Base-by-base conservation (phyloP, 1,140 invertebrate species). In the Scaptodrosophila lebanonensis region DNA sequence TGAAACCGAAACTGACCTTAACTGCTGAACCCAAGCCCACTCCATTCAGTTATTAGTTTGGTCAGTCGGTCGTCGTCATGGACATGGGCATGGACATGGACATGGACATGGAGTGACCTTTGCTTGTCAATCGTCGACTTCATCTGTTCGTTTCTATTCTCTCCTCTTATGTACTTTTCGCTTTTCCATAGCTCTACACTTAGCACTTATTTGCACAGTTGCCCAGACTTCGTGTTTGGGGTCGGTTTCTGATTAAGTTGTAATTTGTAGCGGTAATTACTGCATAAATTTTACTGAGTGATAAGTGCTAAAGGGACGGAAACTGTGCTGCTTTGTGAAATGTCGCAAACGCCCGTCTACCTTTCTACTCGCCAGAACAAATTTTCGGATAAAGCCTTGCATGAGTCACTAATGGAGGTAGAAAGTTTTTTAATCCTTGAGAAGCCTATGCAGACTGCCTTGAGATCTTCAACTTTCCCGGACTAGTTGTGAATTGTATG, bases 231-330 rank as follows among this genome's bases (percentile, higher is more conserved):
- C 62, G 66, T 58, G 66, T 60, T 70, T 66, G 70, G 58, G 70
- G 66, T 64, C 66, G 76, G 83, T 75, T 83, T 68, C 66, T 75
- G 62, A 82, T 82, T 75, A 82, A 83, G 76, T 83, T 70, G 70
- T 82, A 70, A 83, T 82, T 82, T 83, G 76, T 70, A 58, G 51
- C 57, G 52, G 17, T 66, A 69, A 66, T 66, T 61, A 61, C 56
- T 49, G 39, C 35, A 65, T 59, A 61, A 60, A 22, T 60, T 33
- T 48, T 36, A 45, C 63, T 25, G 57, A 50, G 44, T 57, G 59
- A 38, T 54, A 70, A 70, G 50, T 59, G 72, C 49, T 53, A 5
- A 30, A 47, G 56, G 43, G 25, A 17, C 8, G 20, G 8, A n/a
- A n/a, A n/a, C n/a, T n/a, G n/a, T n/a, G n/a, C n/a, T n/a, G n/a